Conservation (phyloP, 2,888 invertebrate species). For the Desoria tigrina region DNA sequence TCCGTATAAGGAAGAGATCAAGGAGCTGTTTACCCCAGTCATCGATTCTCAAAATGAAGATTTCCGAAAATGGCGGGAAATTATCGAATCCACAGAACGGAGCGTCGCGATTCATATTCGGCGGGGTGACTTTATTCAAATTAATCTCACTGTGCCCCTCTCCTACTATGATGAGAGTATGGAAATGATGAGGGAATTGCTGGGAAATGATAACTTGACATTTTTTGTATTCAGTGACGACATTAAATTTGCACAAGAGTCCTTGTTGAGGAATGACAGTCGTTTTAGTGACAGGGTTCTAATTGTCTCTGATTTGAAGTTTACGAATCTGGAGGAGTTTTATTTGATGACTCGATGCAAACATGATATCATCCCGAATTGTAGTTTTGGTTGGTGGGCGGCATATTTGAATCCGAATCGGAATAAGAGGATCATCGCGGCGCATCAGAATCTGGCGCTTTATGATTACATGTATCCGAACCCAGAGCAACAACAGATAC, state of each 20-base stretch:
- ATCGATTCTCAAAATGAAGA: no score
- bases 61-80: background rate
- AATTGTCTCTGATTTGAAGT: background rate
- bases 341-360: background rate
- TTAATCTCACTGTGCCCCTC: background rate
- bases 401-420: background rate
- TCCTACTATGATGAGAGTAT: background rate
- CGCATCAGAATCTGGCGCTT: background rate
- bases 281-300: background rate
- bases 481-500: no score
- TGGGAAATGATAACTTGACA: background rate
- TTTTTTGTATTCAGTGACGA: constrained; percentile 4
- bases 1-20: no score
- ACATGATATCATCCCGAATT: background rate
- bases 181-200: background rate
- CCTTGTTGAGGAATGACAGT: background rate
- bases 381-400: constrained; percentile 6
- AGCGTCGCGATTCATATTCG: background rate
- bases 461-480: background rate
- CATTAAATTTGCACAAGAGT: background rate
- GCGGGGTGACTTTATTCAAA: background rate
- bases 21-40: no score
- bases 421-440: background rate
- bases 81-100: background rate
- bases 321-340: background rate